Base-by-base conservation (phyloP, 2,113 vertebrate genomes). In the Ciconia boyciana region DNA sequence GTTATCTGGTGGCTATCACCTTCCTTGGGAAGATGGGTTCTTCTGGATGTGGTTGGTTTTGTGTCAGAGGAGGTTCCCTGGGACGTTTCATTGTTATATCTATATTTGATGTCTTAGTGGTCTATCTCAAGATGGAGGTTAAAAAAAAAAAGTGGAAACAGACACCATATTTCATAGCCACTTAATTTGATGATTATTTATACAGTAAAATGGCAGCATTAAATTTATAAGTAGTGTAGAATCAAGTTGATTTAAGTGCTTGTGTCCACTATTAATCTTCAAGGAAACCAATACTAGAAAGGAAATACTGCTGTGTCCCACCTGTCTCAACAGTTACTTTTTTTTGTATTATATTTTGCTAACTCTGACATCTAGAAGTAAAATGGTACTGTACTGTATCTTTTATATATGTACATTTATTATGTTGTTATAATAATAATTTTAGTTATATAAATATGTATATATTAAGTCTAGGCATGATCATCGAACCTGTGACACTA, bases 171-270 rank as follows among this genome's bases (percentile, higher is more conserved):
- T 91, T 96, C 64, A 75, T 91, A 68, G 19, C 11, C 15, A 55
- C 43, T 94, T 94, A 49, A 89, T 66, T 31, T 78, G 72, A 70
- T 95, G 13, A 66, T 91, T 81, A 87, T 70, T 93, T 94, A 66
- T 87, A 62, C 11, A 75, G 17, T 58, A 28, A 95, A 71, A 70
- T 77, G 29, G 16, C 60, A 91, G 28, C n/a, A 75, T 84, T 87
- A 61, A 31, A 74, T 93, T 91, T 89, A 49, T 83, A 77, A 89
- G 14, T 62, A 49, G 8, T 12, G 6, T 78, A 46, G 28, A 87
- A 65, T 46, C 52, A 62, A 57, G 32, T 77, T 91, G 62, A 74
- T 87, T 76, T 87, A 89, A 71, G 25, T 58, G 22, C 19, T 75
- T 75, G 8, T 61, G 28, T 65, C 36, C 16, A 8, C 25, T 93